Evolutionary conservation across 2,888 invertebrate species (phyloP).

Genomic region (Carpatolechia fugitivella): DNA sequence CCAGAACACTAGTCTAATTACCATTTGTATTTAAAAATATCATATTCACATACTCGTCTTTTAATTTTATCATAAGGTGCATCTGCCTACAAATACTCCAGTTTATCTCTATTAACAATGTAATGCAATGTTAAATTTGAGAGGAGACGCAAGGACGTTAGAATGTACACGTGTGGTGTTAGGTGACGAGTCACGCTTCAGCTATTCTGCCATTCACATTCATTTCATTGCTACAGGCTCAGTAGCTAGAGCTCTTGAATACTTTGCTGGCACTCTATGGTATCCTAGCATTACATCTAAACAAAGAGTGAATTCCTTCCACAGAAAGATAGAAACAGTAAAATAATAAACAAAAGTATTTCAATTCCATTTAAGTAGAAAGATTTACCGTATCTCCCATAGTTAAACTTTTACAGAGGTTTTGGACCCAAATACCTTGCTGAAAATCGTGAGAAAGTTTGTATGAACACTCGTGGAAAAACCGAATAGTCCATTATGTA

Average conservation of each 20-base stretch:
- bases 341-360: background rate
- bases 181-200: slow-evolving; percentile 52
- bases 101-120: background rate
- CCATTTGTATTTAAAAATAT: too few relatives aligned
- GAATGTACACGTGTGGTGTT: slow-evolving; percentile 35
- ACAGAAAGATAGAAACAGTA: too few relatives aligned
- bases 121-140: slow-evolving; percentile 36
- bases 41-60: too few relatives aligned
- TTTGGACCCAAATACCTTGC: background rate
- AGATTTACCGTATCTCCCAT: background rate
- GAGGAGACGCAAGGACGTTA: slow-evolving; percentile 52
- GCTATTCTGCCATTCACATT: slow-evolving; percentile 42
- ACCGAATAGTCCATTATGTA: background rate
- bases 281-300: too few relatives aligned
- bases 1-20: too few relatives aligned
- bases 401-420: background rate
- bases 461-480: background rate
- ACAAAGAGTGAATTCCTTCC: too few relatives aligned
- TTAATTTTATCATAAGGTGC: too few relatives aligned
- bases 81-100: background rate
- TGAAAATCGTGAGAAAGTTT: background rate
- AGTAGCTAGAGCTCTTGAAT: too few relatives aligned
- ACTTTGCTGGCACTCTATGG: too few relatives aligned
- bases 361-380: too few relatives aligned
- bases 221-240: slow-evolving; percentile 11